Conservation (phyloP, 1,140 invertebrate genomes). For the Drosophila erecta region DNA sequence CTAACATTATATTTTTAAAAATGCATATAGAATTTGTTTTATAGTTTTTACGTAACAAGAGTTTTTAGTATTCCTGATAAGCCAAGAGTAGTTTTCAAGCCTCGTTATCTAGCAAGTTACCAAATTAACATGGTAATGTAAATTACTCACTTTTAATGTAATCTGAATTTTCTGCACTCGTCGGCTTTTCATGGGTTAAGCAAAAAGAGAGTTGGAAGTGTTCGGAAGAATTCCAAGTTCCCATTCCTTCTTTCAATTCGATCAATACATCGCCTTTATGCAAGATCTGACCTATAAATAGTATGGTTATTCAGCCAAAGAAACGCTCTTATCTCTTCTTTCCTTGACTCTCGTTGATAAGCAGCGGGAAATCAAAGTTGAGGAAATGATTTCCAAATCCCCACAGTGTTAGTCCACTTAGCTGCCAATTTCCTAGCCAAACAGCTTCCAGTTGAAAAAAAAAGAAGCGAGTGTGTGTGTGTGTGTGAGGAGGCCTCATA, state of each 20-base stretch:
- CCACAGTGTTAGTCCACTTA: conserved; percentile 40
- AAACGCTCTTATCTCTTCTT: conserved; percentile 30
- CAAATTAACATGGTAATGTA: too few relatives aligned
- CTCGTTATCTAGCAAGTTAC: too few relatives aligned
- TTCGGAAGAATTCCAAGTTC: not conserved
- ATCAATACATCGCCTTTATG: conserved; percentile 36
- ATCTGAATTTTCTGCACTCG: too few relatives aligned
- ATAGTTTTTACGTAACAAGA: too few relatives aligned
- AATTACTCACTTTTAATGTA: too few relatives aligned
- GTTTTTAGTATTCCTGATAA: too few relatives aligned
- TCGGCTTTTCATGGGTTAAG: not conserved
- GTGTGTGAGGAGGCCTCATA: conserved; percentile 49
- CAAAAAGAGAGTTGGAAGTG: not conserved
- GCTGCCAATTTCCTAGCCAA: conserved; percentile 35
- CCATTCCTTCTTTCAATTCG: not conserved
- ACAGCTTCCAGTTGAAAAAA: conserved; percentile 35
- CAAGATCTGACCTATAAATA: conserved; percentile 44
- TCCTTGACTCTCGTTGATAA: conserved; percentile 5
- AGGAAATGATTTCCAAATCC: conserved; percentile 40
- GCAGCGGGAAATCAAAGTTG: conserved; percentile 28
- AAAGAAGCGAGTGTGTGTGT: conserved; percentile 7
- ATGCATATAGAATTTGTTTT: too few relatives aligned
- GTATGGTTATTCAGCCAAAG: not conserved
- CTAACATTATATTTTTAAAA: too few relatives aligned
- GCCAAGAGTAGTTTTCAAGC: too few relatives aligned